Conservation (phyloP, 2,888 invertebrate species). For the Tenthredo scrophulariae region DNA sequence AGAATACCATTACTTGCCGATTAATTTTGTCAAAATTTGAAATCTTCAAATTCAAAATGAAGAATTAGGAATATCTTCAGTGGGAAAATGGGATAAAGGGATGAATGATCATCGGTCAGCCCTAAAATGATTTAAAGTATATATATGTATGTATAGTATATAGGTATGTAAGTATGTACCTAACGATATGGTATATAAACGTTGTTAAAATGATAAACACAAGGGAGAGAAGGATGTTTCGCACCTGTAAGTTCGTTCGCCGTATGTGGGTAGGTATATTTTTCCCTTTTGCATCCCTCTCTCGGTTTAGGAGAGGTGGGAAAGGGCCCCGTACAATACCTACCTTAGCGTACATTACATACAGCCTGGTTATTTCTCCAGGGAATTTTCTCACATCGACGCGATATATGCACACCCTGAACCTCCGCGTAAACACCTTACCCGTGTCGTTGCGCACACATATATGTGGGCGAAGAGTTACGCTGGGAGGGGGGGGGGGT, state of each 20-base stretch:
- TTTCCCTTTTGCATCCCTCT: constrained; percentile 59
- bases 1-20: neutral
- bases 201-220: neutral
- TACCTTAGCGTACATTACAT: constrained; percentile 74
- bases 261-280: constrained; percentile 26
- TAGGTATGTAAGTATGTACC: neutral
- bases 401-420: constrained; percentile 46
- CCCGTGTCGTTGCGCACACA: neutral
- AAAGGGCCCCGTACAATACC: constrained; percentile 67
- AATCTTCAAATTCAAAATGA: neutral
- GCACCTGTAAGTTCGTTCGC: constrained; percentile 50
- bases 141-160: neutral
- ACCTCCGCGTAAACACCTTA: constrained; percentile 56
- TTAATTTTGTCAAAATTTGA: neutral
- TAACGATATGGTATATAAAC: neutral
- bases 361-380: constrained; percentile 75
- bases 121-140: neutral
- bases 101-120: neutral
- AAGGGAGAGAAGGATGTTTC: constrained; percentile 56
- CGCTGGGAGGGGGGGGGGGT: neutral
- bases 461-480: neutral
- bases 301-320: constrained; percentile 22
- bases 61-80: neutral
- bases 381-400: constrained; percentile 74
- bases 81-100: neutral